Conservation (phyloP, 2,888 invertebrate species). For the Hymenopus coronatus region DNA sequence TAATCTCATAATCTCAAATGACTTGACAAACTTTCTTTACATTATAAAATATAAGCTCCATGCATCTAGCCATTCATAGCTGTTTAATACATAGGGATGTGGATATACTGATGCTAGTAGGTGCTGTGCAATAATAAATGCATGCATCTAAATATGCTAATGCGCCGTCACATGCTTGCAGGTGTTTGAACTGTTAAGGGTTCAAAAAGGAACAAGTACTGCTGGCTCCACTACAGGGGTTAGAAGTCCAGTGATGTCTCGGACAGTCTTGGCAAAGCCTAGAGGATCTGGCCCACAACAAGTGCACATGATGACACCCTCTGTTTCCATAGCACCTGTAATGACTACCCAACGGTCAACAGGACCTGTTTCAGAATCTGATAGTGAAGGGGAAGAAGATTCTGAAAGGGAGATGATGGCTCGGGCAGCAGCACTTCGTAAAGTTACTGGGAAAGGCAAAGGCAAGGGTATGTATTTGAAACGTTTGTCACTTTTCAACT, state of each 20-base stretch:
- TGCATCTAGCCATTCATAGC: too few species aligned
- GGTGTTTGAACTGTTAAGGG: constrained; percentile 46
- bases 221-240: constrained; percentile 37
- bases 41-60: too few species aligned
- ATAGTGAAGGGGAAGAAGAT: constrained; percentile 33
- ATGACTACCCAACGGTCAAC: constrained; percentile 38
- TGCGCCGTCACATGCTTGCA: background rate
- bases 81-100: too few species aligned
- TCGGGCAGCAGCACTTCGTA: constrained; percentile 25
- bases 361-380: constrained; percentile 22
- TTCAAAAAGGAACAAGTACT: constrained; percentile 42
- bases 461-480: constrained; percentile 29
- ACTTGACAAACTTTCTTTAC: too few species aligned
- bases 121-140: too few species aligned
- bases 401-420: constrained; percentile 27
- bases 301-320: constrained; percentile 49
- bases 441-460: constrained; percentile 33
- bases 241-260: constrained; percentile 37
- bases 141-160: background rate
- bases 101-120: too few species aligned
- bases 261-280: constrained; percentile 18
- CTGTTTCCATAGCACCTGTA: constrained; percentile 52
- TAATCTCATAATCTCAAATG: too few species aligned
- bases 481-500: background rate
- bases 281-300: constrained; percentile 12